Conservation (phyloP, 2,888 invertebrate genomes). For the Notocelia uddmanniana region DNA sequence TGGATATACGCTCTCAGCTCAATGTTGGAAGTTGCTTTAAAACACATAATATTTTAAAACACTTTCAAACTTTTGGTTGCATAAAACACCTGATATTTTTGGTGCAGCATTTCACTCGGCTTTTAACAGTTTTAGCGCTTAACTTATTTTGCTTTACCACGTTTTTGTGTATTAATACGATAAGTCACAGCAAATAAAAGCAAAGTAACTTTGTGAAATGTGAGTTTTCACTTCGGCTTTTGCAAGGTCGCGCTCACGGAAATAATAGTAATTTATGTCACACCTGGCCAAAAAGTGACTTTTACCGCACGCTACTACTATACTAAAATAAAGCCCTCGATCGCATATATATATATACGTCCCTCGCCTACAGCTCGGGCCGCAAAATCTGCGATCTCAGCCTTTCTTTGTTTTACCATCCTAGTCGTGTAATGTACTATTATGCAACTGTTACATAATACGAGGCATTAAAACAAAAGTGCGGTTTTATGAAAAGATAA, state of each 20-base stretch:
- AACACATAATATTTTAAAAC: not conserved
- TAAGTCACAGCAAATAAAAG: conserved; percentile 17
- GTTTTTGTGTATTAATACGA: conserved; percentile 24
- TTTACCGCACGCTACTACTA: no score
- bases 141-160: conserved; percentile 18
- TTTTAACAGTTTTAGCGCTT: conserved; percentile 26
- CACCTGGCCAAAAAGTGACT: no score
- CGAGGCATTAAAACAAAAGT: no score
- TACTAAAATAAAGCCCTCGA: no score
- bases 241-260: not conserved
- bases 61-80: not conserved
- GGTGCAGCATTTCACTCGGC: conserved; percentile 3
- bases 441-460: no score
- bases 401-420: no score
- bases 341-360: no score
- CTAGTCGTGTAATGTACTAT: no score
- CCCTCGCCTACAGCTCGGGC: no score
- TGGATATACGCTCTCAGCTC: not conserved
- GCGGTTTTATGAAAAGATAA: no score
- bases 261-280: not conserved
- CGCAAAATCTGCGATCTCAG: no score
- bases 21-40: not conserved
- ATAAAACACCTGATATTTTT: conserved; percentile 17
- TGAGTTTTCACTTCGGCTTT: not conserved
- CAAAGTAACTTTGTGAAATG: conserved; percentile 16